Base-by-base conservation (phyloP, 2,113 vertebrate species). In the Clarias gariepinus region DNA sequence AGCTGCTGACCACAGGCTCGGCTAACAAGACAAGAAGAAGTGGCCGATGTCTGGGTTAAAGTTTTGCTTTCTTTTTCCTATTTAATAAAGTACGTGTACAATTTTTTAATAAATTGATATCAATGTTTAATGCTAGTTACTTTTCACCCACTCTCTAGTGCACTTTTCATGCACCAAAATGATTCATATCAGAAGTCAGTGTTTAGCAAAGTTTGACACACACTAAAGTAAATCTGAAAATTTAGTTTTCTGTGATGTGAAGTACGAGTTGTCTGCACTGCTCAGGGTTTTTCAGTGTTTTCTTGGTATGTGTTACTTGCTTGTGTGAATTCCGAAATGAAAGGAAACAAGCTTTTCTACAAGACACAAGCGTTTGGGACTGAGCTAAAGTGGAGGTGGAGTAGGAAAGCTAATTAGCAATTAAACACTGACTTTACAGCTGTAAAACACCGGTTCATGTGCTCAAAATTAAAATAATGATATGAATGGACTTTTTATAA, bases 351-450 rank as follows among this genome's bases (percentile, higher is more conserved):
- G 69, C 69, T 69, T 73, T 73, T 55, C 13, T 57, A 28, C 53
- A 7, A 78, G n/a, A 30, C 33, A 57, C 53, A 21, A 57, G 55
- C n/a, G 21, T 58, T 79, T 58, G 77, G 55, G 77, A 79, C 77
- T 23, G 12, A 79, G 53, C 53, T 53, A 79, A 15, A 15, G 36
- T 78, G 13, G 84, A 78, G 60, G 84, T 64, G 28, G 47, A 69
- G 60, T 52, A 78, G 73, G 41, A 53, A 85, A 64, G n/a, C 47
- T 66, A 52, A 30, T 85, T 57, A 76, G 21, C 68, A 74, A 84
- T 84, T 41, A 84, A 84, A 84, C 36, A 33, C 30, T 55, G 53
- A 58, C 68, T 55, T 83, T 83, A 21, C 64, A 19, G 81, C 61
- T 30, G 61, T 55, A 57, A 68, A 55, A 55, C 64, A 69, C 47